phyloP scores from a whole-genome alignment of 2,888 invertebrate species.

The Lithophane socia region DNA sequence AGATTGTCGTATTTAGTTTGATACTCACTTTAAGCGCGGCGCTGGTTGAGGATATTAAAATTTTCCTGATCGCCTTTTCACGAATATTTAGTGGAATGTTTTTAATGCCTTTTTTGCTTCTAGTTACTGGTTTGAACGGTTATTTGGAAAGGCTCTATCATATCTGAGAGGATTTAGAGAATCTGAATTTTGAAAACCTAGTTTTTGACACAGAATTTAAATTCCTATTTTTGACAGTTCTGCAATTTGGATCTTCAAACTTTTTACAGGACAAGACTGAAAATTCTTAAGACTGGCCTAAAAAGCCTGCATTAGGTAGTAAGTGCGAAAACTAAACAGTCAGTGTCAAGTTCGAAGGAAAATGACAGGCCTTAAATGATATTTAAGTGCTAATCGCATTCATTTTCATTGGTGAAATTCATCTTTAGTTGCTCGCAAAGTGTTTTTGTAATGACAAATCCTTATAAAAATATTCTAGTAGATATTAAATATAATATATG shows the following conservation, averaged over 20 bases:
- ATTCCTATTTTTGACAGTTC: not conserved
- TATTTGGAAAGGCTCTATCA: not conserved
- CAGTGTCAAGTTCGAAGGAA: too few species aligned
- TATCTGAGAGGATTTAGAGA: not conserved
- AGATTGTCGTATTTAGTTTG: slow-evolving; percentile 62
- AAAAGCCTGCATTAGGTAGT: not conserved
- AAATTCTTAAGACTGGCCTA: not conserved
- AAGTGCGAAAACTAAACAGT: not conserved
- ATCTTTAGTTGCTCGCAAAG: not conserved
- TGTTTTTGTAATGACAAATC: slow-evolving; percentile 1
- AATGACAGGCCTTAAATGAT: too few species aligned
- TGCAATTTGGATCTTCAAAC: not conserved
- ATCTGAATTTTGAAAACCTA: not conserved
- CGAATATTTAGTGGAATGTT: slow-evolving; percentile 3
- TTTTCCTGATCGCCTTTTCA: slow-evolving; percentile 11
- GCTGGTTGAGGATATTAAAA: slow-evolving; percentile 34
- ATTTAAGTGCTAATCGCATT: too few species aligned
- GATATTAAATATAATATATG: slow-evolving; percentile 19
- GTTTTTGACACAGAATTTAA: not conserved
- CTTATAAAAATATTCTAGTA: not conserved
- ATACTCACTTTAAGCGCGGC: slow-evolving; percentile 52
- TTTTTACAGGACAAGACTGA: not conserved
- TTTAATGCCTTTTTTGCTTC: not conserved
- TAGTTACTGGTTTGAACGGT: not conserved
- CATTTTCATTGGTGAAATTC: too few species aligned